A percentile compares a stretch with the other conserved stretches of the same genome.
Conservation (phyloP, 2,797 vertebrate species). For the Hydrocynus forskahlii region DNA sequence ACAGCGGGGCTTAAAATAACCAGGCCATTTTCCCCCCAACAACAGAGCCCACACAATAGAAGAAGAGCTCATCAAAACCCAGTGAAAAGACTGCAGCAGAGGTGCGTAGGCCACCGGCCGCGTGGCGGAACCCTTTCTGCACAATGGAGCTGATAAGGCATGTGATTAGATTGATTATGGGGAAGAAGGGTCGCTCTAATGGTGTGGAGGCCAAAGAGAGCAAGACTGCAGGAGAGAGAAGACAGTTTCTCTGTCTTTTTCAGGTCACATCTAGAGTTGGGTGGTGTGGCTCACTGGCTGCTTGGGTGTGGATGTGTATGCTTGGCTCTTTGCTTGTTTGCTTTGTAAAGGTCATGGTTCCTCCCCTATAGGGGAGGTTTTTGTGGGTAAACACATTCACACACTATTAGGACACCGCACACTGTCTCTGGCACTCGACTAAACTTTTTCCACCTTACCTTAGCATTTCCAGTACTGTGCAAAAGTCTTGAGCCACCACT, state of each 20-base stretch:
- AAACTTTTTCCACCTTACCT: too few relatives aligned
- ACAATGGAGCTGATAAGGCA: slow-evolving; percentile 52
- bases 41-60: slow-evolving; percentile 68
- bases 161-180: slow-evolving; percentile 79
- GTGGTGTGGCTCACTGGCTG: background rate
- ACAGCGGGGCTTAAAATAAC: slow-evolving; percentile 73
- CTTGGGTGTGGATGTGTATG: slow-evolving; percentile 3
- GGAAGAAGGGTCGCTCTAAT: slow-evolving; percentile 44
- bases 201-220: slow-evolving; percentile 33
- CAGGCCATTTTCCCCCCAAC: slow-evolving; percentile 56
- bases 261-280: slow-evolving; percentile 1
- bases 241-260: slow-evolving; percentile 10
- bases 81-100: slow-evolving; percentile 63
- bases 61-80: slow-evolving; percentile 68
- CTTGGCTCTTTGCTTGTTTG: slow-evolving; percentile 18
- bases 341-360: slow-evolving; percentile 15
- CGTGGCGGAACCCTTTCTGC: slow-evolving; percentile 32
- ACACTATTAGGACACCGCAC: too few relatives aligned
- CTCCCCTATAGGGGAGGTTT: background rate
- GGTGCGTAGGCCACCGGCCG: slow-evolving; percentile 40
- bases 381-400: background rate
- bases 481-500: too few relatives aligned
- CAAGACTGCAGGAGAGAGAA: slow-evolving; percentile 8
- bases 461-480: too few relatives aligned
- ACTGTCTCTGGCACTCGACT: too few relatives aligned